Percentiles rank a stretch among this genome's conserved stretches.
phyloP scores from a whole-genome alignment of 1,140 invertebrate genomes.

The Belonocnema kinseyi region DNA sequence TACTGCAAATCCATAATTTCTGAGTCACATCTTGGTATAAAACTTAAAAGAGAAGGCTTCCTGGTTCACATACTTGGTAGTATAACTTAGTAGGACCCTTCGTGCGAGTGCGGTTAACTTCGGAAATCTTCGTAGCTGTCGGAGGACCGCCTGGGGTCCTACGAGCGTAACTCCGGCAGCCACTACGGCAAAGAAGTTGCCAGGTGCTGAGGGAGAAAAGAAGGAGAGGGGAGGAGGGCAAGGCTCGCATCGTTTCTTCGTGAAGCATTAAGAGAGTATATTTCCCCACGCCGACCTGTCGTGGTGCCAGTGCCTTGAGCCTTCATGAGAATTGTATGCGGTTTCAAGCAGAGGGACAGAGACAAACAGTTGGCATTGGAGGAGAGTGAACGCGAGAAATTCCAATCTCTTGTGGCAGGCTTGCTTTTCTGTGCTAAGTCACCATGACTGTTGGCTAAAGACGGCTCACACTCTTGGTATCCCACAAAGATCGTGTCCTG shows the following conservation, averaged over 20 bases:
- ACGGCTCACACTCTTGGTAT: slow-evolving; percentile 54
- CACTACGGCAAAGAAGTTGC: no score
- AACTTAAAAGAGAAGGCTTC: neutral
- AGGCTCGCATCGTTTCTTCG: slow-evolving; percentile 63
- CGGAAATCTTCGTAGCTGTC: slow-evolving; percentile 59
- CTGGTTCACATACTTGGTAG: neutral
- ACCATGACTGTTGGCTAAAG: slow-evolving; percentile 52
- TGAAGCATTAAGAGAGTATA: slow-evolving; percentile 58
- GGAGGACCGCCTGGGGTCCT: slow-evolving; percentile 63
- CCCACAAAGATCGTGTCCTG: slow-evolving; percentile 55
- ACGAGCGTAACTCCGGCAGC: slow-evolving; percentile 75
- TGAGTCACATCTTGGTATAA: neutral
- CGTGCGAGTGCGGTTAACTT: slow-evolving; percentile 49
- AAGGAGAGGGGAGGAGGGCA: slow-evolving; percentile 33
- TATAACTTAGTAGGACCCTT: slow-evolving; percentile 8
- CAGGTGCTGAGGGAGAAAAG: slow-evolving; percentile 29
- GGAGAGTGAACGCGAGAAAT: slow-evolving; percentile 67
- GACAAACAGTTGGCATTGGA: slow-evolving; percentile 27
- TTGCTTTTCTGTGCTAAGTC: slow-evolving; percentile 60
- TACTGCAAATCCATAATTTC: neutral
- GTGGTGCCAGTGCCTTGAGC: neutral
- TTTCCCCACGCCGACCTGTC: slow-evolving; percentile 35
- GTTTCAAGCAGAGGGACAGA: slow-evolving; percentile 40
- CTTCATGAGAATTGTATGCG: slow-evolving; percentile 1
- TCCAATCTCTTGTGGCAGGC: slow-evolving; percentile 74